A percentile compares a stretch with the other conserved stretches of the same genome.
phyloP scores from a whole-genome alignment of 2,888 invertebrate genomes.

The Muschampia plurimacula region DNA sequence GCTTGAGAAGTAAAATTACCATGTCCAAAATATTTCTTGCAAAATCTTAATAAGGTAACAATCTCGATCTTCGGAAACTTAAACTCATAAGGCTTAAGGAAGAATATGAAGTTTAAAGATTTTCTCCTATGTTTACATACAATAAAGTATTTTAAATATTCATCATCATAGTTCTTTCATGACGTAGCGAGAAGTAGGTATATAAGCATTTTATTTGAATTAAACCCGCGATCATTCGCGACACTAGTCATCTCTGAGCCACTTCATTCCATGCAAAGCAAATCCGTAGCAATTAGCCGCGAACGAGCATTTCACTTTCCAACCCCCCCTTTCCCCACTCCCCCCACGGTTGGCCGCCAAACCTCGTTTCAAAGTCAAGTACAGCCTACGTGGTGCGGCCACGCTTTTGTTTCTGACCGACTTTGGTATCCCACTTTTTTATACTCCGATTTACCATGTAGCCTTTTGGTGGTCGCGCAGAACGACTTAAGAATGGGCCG shows the following conservation, averaged over 20 bases:
- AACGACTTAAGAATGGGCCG: background rate
- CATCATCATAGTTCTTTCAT: too few relatives aligned
- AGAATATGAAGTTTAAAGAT: too few relatives aligned
- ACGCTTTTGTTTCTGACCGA: conserved; percentile 46
- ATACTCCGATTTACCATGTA: conserved; percentile 26
- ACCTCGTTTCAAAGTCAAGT: conserved; percentile 76
- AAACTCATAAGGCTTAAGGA: too few relatives aligned
- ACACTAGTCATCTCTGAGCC: conserved; percentile 18
- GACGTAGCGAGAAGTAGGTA: too few relatives aligned
- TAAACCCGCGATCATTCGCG: background rate
- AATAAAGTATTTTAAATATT: too few relatives aligned
- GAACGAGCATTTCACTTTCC: conserved; percentile 76
- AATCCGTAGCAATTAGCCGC: conserved; percentile 45
- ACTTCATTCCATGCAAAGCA: conserved; percentile 27
- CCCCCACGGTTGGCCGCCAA: conserved; percentile 61
- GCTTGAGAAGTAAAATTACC: too few relatives aligned
- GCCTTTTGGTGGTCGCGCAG: conserved; percentile 25
- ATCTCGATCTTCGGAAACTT: too few relatives aligned
- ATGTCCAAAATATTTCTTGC: too few relatives aligned
- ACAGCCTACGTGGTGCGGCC: conserved; percentile 51
- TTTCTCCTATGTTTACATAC: too few relatives aligned
- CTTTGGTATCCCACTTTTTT: conserved; percentile 30
- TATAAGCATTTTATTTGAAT: background rate
- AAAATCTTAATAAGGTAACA: too few relatives aligned
- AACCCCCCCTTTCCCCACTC: conserved; percentile 44